Evolutionary conservation across 2,797 vertebrate species (phyloP).

Genomic region (Muscicapa striata): DNA sequence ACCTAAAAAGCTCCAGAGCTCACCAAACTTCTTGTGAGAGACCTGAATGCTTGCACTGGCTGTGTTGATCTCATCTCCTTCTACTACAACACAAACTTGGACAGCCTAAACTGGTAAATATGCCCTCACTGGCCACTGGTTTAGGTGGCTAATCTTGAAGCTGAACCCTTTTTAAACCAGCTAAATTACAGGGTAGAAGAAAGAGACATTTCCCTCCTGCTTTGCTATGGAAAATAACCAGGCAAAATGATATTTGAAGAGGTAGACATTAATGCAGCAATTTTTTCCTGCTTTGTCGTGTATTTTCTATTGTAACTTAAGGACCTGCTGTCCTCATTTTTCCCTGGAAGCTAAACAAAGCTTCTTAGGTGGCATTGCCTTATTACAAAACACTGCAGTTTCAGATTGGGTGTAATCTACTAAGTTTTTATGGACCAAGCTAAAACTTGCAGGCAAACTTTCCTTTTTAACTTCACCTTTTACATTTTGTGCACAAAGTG

Average conservation of each 20-base stretch:
- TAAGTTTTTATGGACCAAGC: background rate
- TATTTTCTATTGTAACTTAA: background rate
- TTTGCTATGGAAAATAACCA: background rate
- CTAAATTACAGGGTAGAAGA: background rate
- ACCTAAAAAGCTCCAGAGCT: background rate
- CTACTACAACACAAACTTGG: rapidly evolving
- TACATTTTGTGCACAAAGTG: background rate
- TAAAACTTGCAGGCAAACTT: background rate
- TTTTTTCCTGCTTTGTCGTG: background rate
- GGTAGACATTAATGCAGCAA: background rate
- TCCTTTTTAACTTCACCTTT: background rate
- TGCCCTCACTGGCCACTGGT: background rate
- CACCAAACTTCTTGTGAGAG: background rate
- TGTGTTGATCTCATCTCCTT: background rate
- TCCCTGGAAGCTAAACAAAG: background rate
- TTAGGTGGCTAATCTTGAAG: background rate
- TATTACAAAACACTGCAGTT: background rate
- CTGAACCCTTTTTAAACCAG: background rate
- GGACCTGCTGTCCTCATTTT: background rate
- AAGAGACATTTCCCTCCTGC: background rate
- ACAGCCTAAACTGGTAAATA: background rate
- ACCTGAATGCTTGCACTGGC: too few relatives aligned
- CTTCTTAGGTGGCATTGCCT: background rate
- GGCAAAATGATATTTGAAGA: background rate
- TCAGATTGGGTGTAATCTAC: background rate